phyloP scores from a whole-genome alignment of 2,797 vertebrate species.

The Melanotaenia pygmaea region DNA sequence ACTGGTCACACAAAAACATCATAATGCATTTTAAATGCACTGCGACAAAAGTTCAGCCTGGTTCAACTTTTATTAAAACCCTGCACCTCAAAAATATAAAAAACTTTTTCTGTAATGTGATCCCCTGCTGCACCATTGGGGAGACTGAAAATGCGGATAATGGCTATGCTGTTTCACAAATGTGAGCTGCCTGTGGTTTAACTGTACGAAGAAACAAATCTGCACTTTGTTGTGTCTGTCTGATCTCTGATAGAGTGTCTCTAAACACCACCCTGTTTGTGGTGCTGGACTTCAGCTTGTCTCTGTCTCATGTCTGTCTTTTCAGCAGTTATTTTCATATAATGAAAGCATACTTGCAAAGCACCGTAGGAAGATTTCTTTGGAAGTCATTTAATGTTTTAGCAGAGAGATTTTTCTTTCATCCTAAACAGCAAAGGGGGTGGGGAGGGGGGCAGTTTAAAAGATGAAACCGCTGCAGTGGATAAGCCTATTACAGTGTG shows the following conservation, averaged over 20 bases:
- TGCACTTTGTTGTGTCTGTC: not conserved
- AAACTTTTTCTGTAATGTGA: not conserved
- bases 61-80: slow-evolving; percentile 2
- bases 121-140: slow-evolving; percentile 4
- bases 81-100: not conserved
- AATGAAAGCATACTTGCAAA: not conserved
- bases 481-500: slow-evolving; percentile 64
- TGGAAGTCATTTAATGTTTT: slow-evolving; percentile 50
- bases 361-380: slow-evolving; percentile 36
- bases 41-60: slow-evolving; percentile 27
- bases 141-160: not conserved
- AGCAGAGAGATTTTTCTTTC: slow-evolving; percentile 45
- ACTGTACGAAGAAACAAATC: slow-evolving; percentile 1
- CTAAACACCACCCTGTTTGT: not conserved
- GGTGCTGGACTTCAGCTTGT: not conserved
- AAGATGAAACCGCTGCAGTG: slow-evolving; percentile 51
- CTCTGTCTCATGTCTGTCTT: slow-evolving; percentile 9
- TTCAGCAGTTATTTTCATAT: slow-evolving; percentile 13
- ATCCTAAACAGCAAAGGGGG: slow-evolving; percentile 38
- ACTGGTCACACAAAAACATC: too few relatives aligned
- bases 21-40: slow-evolving; percentile 4
- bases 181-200: not conserved
- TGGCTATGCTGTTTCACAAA: not conserved
- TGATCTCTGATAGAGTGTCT: not conserved
- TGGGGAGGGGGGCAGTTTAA: slow-evolving; percentile 41